Conservation (phyloP, 2,113 vertebrate species). For the Perca flavescens region DNA sequence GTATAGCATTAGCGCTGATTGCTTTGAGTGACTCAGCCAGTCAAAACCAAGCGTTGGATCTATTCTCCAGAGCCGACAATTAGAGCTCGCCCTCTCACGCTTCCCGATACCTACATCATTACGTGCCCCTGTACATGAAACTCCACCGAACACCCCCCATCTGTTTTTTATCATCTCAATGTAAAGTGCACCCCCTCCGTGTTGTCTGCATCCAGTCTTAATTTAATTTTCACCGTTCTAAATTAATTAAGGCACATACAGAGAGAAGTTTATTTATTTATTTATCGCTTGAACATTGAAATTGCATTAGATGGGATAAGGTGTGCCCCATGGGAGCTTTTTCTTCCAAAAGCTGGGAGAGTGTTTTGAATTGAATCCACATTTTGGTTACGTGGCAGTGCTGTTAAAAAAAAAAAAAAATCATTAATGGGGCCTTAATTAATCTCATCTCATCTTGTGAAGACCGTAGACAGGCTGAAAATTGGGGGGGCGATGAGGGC, state of each 20-base stretch:
- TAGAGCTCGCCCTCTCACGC: background rate
- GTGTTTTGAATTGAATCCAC: conserved; percentile 58
- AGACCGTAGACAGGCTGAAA: conserved; percentile 21
- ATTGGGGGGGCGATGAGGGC: background rate
- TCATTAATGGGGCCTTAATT: conserved; percentile 55
- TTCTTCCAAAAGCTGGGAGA: conserved; percentile 36
- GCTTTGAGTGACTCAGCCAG: conserved; percentile 1
- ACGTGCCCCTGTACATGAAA: background rate
- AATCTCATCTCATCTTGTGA: conserved; percentile 20
- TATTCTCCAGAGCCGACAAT: conserved; percentile 8
- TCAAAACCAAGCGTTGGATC: background rate
- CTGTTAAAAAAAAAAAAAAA: background rate
- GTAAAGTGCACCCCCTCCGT: conserved; percentile 30
- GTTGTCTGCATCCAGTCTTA: conserved; percentile 49
- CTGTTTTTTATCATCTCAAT: conserved; percentile 22
- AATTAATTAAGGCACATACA: conserved; percentile 70
- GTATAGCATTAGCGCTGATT: background rate
- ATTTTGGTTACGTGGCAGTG: conserved; percentile 47
- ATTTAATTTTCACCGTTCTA: conserved; percentile 73
- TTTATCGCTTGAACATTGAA: conserved; percentile 67
- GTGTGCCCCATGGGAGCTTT: conserved; percentile 56
- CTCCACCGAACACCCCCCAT: background rate
- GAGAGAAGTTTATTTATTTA: conserved; percentile 72
- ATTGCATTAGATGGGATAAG: conserved; percentile 74
- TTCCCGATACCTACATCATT: conserved; percentile 18